A percentile compares a stretch with the other conserved stretches of the same genome.
Evolutionary conservation across 2,888 invertebrate genomes (phyloP).

Genomic region (Chymomyza caudatula): DNA sequence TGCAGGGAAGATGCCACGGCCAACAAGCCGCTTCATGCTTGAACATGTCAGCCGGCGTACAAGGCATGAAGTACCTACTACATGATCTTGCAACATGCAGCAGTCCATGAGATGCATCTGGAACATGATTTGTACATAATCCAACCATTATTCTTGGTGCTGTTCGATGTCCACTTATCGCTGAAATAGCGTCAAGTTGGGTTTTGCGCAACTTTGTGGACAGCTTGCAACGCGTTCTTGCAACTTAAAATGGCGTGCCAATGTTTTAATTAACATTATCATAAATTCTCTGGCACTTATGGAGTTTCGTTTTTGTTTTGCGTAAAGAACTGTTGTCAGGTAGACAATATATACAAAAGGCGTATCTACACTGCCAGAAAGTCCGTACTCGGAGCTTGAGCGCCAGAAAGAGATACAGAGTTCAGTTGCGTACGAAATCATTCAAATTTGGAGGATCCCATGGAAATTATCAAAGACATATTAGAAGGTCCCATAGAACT

Average conservation of each 20-base stretch:
- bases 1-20: constrained; percentile 33
- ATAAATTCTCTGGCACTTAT: constrained; percentile 73
- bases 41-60: background rate
- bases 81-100: background rate
- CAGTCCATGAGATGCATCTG: background rate
- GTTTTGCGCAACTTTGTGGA: constrained; percentile 55
- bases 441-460: no score
- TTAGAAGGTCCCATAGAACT: no score
- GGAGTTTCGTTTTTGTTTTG: constrained; percentile 37
- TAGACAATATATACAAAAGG: no score
- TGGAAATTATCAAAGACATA: no score
- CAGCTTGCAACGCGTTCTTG: constrained; percentile 12
- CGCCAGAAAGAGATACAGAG: no score
- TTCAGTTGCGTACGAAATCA: no score
- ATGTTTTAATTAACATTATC: constrained; percentile 70
- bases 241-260: background rate
- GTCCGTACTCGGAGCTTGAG: no score
- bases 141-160: constrained; percentile 65
- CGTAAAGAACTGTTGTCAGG: no score
- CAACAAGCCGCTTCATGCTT: background rate
- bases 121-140: constrained; percentile 71
- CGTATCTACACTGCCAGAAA: no score
- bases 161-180: constrained; percentile 67
- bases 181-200: constrained; percentile 73
- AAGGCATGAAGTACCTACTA: no score